Evolutionary conservation across 1,140 invertebrate genomes (phyloP).

Genomic region (Pristionchus pacificus): DNA sequence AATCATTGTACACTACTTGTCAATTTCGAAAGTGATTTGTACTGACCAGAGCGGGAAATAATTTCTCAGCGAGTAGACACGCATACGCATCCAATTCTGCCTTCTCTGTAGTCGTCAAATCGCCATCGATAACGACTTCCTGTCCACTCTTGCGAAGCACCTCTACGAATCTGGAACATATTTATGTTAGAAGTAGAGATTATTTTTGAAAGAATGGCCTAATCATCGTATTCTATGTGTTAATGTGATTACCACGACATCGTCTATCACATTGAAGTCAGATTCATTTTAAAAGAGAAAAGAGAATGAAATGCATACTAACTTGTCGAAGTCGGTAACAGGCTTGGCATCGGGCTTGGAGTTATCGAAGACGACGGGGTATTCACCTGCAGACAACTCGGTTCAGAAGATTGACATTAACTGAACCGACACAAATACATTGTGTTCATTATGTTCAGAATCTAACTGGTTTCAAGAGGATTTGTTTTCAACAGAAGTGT

Average conservation of each 20-base stretch:
- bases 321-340: slow-evolving; percentile 44
- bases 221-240: too few relatives aligned
- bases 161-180: slow-evolving; percentile 29
- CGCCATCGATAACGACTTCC: slow-evolving; percentile 40
- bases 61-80: slow-evolving; percentile 21
- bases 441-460: neutral
- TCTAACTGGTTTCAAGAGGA: too few relatives aligned
- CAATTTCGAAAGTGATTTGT: slow-evolving; percentile 8
- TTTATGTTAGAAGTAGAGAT: too few relatives aligned
- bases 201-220: neutral
- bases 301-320: slow-evolving; percentile 13
- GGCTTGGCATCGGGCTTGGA: slow-evolving; percentile 14
- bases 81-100: slow-evolving; percentile 32
- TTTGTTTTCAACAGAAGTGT: neutral
- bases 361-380: slow-evolving; percentile 17
- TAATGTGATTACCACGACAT: too few relatives aligned
- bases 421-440: neutral
- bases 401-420: neutral
- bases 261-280: too few relatives aligned
- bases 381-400: slow-evolving; percentile 18
- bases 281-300: slow-evolving; percentile 1
- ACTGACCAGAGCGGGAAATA: slow-evolving; percentile 39
- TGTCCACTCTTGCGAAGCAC: slow-evolving; percentile 28
- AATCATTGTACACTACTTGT: too few relatives aligned
- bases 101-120: slow-evolving; percentile 32